phyloP scores from a whole-genome alignment of 1,140 invertebrate species.

The Spodoptera litura region DNA sequence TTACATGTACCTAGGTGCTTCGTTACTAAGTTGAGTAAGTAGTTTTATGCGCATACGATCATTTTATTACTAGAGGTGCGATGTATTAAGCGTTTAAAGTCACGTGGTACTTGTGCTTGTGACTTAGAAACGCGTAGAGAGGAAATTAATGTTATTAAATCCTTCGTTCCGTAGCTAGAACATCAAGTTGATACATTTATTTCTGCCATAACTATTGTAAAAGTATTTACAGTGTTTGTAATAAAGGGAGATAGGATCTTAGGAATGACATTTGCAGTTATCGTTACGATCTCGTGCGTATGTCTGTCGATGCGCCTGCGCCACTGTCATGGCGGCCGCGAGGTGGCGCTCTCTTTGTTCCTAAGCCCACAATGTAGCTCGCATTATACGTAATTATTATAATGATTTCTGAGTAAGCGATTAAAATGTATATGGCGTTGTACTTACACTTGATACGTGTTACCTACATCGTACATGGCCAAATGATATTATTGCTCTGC shows the following conservation, averaged over 20 bases:
- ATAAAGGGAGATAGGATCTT: constrained; percentile 40
- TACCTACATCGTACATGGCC: constrained; percentile 12
- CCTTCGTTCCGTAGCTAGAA: neutral
- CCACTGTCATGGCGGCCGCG: constrained; percentile 7
- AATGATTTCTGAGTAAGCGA: constrained; percentile 49
- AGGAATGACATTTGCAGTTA: constrained; percentile 31
- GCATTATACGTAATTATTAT: constrained; percentile 52
- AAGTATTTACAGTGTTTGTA: constrained; percentile 35
- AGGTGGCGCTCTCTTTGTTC: constrained; percentile 47
- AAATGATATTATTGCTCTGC: constrained; percentile 37
- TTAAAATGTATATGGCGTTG: constrained; percentile 39
- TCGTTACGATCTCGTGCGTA: constrained; percentile 34
- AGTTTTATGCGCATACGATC: constrained; percentile 23
- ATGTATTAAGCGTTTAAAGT: neutral
- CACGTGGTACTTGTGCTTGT: neutral
- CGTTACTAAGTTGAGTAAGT: too few relatives aligned
- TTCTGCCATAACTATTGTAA: constrained; percentile 34
- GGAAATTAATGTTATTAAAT: constrained; percentile 6
- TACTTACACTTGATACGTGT: constrained; percentile 20
- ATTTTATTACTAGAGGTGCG: constrained; percentile 18
- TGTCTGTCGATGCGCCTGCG: constrained; percentile 8
- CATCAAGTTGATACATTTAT: constrained; percentile 35
- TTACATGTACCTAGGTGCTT: constrained; percentile 1
- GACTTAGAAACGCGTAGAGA: neutral
- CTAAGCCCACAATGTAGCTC: constrained; percentile 49